Evolutionary conservation across 1,140 invertebrate species (phyloP).

Genomic region (Drosophila orena): DNA sequence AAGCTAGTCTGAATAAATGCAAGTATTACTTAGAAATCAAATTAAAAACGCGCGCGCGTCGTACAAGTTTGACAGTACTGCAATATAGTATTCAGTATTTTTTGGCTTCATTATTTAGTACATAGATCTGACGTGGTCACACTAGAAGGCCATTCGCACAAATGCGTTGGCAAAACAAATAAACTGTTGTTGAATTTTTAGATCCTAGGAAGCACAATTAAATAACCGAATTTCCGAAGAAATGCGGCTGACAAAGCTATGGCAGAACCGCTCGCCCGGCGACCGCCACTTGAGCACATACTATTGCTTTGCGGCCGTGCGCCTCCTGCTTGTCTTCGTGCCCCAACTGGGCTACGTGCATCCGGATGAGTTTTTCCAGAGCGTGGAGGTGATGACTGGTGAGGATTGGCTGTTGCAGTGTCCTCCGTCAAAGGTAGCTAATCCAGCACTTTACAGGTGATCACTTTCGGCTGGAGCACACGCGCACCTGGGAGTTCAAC

Average conservation of each 20-base stretch:
- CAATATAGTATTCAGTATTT: too few relatives aligned
- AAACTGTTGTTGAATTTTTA: not conserved
- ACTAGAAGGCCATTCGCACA: not conserved
- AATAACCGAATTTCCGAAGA: not conserved
- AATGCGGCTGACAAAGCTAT: conserved; percentile 68
- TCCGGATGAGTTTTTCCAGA: conserved; percentile 98
- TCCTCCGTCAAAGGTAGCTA: not conserved
- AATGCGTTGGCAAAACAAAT: conserved; percentile 26
- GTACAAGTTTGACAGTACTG: too few relatives aligned
- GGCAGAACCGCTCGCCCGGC: conserved; percentile 53
- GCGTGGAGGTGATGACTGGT: conserved; percentile 95
- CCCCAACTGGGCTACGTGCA: conserved; percentile 96
- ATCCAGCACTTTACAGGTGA: conserved; percentile 88
- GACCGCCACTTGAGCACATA: conserved; percentile 70
- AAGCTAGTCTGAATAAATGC: too few relatives aligned
- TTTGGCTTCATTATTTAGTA: too few relatives aligned
- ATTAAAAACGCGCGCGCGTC: too few relatives aligned
- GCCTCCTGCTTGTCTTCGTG: conserved; percentile 89
- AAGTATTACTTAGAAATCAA: too few relatives aligned
- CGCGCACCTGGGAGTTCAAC: conserved; percentile 96
- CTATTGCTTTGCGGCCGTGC: conserved; percentile 87
- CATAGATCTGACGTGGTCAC: not conserved
- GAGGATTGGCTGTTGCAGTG: conserved; percentile 52
- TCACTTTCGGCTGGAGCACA: conserved; percentile 91
- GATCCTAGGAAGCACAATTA: not conserved